A percentile compares a stretch with the other conserved stretches of the same genome.
Conservation (phyloP, 2,888 invertebrate genomes). For the Caenorhabditis plicata region DNA sequence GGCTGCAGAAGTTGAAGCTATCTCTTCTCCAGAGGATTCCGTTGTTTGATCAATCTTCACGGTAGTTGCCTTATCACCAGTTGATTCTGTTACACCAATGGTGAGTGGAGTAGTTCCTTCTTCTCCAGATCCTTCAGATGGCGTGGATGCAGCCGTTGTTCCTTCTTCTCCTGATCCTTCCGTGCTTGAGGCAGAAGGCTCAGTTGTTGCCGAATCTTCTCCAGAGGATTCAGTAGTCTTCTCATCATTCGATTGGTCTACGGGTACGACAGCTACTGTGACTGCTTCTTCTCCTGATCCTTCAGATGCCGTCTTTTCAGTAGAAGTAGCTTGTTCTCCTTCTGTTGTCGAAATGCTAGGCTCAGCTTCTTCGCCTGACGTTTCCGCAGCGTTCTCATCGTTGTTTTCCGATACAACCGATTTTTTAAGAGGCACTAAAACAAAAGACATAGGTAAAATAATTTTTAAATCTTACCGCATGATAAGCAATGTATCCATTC, state of each 20-base stretch:
- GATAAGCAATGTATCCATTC: slow-evolving; percentile 57
- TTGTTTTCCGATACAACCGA: slow-evolving; percentile 11
- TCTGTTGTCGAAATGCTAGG: neutral
- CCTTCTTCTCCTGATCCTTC: slow-evolving; percentile 10
- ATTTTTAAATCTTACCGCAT: slow-evolving; percentile 35
- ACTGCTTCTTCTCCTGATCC: slow-evolving; percentile 1
- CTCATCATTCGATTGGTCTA: too few species aligned
- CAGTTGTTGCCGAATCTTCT: neutral
- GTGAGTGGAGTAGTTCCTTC: too few species aligned
- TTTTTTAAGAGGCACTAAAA: slow-evolving; percentile 34
- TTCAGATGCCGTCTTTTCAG: slow-evolving; percentile 1
- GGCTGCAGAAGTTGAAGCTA: too few species aligned
- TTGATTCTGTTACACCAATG: too few species aligned
- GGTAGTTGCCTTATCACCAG: too few species aligned
- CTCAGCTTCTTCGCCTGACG: slow-evolving; percentile 10
- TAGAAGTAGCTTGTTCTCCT: slow-evolving; percentile 3
- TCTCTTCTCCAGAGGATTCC: too few species aligned
- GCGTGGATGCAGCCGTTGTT: slow-evolving; percentile 1
- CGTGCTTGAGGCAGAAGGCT: neutral
- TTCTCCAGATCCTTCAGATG: too few species aligned
- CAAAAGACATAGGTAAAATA: neutral
- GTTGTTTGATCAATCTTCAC: too few species aligned
- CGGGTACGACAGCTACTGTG: slow-evolving; percentile 1
- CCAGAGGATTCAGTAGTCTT: slow-evolving; percentile 6
- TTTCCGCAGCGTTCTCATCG: slow-evolving; percentile 11